Percentiles rank a stretch among this genome's conserved stretches.
These are phyloP conservation scores for Drosophila tani DNA, from an alignment of 1,140 invertebrate species.

Conservation along the genomic window DNA sequence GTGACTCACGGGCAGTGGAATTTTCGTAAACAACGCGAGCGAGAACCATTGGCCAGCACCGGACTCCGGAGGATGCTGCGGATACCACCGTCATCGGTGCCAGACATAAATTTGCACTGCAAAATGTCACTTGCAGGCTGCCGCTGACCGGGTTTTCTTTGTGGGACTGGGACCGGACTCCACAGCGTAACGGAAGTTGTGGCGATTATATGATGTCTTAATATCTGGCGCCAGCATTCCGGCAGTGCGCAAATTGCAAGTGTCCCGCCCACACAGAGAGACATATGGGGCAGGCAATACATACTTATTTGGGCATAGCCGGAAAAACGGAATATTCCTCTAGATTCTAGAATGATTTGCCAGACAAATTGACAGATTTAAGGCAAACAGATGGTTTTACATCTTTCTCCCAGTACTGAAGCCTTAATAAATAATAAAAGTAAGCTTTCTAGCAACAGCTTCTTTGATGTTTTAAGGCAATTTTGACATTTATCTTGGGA, in stretches of 20 bases:
- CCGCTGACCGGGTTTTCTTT: slow-evolving; percentile 50
- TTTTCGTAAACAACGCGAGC: slow-evolving; percentile 70
- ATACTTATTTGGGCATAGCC: not conserved
- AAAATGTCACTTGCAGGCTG: slow-evolving; percentile 57
- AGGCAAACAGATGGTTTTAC: not conserved
- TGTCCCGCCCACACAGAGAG: slow-evolving; percentile 9
- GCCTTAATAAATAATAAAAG: too few species aligned
- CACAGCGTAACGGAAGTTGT: slow-evolving; percentile 60
- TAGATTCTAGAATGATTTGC: slow-evolving; percentile 27
- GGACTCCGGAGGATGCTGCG: slow-evolving; percentile 51
- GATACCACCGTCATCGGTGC: slow-evolving; percentile 46
- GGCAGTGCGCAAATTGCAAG: slow-evolving; percentile 42
- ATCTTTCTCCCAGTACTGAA: not conserved
- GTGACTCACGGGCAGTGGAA: slow-evolving; percentile 69
- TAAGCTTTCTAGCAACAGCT: not conserved
- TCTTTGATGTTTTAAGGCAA: not conserved
- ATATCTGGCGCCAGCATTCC: slow-evolving; percentile 31
- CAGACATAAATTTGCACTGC: slow-evolving; percentile 62
- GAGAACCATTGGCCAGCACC: slow-evolving; percentile 17
- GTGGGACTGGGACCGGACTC: slow-evolving; percentile 28
- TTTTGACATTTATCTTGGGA: not conserved
- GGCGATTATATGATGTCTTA: slow-evolving; percentile 31
- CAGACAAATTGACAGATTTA: slow-evolving; percentile 10
- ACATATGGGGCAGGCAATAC: not conserved
- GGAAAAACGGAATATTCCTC: slow-evolving; percentile 5